Base-by-base conservation (phyloP, 2,797 vertebrate genomes). In the Streptopelia turtur region DNA sequence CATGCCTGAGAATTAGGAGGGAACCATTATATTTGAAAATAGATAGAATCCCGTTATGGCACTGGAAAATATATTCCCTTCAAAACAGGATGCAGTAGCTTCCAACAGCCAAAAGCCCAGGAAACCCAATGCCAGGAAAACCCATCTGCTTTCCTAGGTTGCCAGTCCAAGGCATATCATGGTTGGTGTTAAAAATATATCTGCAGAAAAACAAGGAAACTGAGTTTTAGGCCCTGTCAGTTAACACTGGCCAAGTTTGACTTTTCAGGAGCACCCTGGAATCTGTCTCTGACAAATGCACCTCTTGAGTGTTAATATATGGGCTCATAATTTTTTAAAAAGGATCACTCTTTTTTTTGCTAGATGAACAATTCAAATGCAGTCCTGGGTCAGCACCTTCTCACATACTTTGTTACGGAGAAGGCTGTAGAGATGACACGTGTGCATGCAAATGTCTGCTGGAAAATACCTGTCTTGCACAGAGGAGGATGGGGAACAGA, bases 131-230 rank as follows among this genome's bases (percentile, higher is more conserved):
- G 96, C 94, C 95, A 97, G 83, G 47, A 94, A 94, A 95, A 20
- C 69, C 94, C 96, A 96, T 96, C 96, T 96, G 95, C 86, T 91
- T 90, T 83, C 79, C 83, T 75, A 57, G 83, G 37, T 87, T 89
- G 69, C 37, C 31, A 91, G 60, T 94, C 57, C 81, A 89, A 95
- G 57, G 14, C 69, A 43, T 69, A 81, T 72, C 43, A 30, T 21
- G 52, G 55, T 4, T 83, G 41, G 69, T 83, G 57, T 85, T 78
- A 86, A 94, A 94, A 94, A 94, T 57, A 41, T 93, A 83, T 76
- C 92, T 83, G 57, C 64, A 85, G 79, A 83, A 95, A 93, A 93
- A 90, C 56, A 80, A 8, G 37, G 50, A 81, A 94, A 92, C 17
- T 43, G 57, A 78, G 5, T 71, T 92, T 93, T 83, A 78, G n/a